Evolutionary conservation across 2,797 vertebrate species (phyloP).

Genomic region (Emys orbicularis): DNA sequence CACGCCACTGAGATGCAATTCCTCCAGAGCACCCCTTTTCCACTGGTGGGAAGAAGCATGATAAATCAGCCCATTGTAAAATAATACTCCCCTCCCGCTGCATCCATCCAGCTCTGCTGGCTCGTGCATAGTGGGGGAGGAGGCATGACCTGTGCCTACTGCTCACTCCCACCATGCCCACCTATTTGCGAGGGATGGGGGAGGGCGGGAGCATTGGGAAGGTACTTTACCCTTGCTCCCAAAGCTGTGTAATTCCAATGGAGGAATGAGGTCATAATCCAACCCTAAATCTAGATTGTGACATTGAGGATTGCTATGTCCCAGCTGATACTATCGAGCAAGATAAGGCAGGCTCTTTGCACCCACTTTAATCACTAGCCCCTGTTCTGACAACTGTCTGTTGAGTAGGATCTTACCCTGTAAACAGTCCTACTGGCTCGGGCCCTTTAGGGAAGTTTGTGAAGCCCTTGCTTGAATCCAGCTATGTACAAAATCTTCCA

Average conservation of each 20-base stretch:
- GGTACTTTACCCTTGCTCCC: background rate
- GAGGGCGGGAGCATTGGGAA: background rate
- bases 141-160: background rate
- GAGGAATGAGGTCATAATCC: background rate
- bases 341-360: background rate
- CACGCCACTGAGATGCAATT: background rate
- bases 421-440: background rate
- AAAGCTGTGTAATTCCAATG: background rate
- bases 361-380: background rate
- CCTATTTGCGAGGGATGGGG: background rate
- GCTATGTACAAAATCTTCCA: background rate
- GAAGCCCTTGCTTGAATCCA: background rate
- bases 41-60: background rate
- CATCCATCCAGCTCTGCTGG: background rate
- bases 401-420: background rate
- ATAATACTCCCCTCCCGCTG: background rate
- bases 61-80: background rate
- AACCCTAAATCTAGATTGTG: background rate
- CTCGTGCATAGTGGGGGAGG: background rate
- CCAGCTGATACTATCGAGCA: background rate
- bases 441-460: background rate
- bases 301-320: background rate
- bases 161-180: rapidly evolving
- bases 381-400: background rate
- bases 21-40: background rate